A percentile compares a stretch with the other conserved stretches of the same genome.
Conservation (phyloP, 2,797 vertebrate genomes). For the Diplodus sargus region DNA sequence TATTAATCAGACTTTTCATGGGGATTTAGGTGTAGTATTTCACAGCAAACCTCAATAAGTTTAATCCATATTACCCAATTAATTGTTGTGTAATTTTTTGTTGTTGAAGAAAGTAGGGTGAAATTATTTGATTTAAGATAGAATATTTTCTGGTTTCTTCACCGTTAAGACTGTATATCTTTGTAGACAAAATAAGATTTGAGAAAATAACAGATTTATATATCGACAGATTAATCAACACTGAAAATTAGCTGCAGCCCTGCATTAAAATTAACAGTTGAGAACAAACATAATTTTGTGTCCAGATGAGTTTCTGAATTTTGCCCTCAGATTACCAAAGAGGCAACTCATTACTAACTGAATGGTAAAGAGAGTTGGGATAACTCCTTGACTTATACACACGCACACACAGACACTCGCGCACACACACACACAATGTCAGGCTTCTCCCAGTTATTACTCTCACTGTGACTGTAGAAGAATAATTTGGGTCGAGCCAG, state of each 20-base stretch:
- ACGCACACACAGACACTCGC: constrained; percentile 20
- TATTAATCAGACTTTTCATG: not conserved
- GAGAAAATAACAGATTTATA: too few species aligned
- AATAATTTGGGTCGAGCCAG: constrained; percentile 63
- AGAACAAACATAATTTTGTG: not conserved
- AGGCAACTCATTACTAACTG: constrained; percentile 71
- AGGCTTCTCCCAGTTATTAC: constrained; percentile 56
- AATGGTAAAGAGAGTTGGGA: constrained; percentile 59
- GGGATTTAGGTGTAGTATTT: not conserved
- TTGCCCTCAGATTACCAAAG: constrained; percentile 84
- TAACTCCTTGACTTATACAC: constrained; percentile 61
- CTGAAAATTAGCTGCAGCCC: too few species aligned
- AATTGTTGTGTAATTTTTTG: too few species aligned
- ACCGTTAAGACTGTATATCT: too few species aligned
- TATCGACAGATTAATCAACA: too few species aligned
- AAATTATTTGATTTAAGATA: too few species aligned
- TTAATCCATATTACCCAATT: too few species aligned
- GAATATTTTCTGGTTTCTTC: too few species aligned
- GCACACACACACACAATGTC: constrained; percentile 63
- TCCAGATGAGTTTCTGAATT: not conserved
- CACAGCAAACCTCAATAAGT: not conserved
- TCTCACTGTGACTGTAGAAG: constrained; percentile 56
- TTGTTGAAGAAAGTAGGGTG: too few species aligned
- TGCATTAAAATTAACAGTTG: too few species aligned
- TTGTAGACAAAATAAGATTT: too few species aligned